These are phyloP conservation scores for Chondrosia reniformis DNA, from an alignment of 37 sponge, comb jelly and placozoan genomes.

Conservation along the genomic window DNA sequence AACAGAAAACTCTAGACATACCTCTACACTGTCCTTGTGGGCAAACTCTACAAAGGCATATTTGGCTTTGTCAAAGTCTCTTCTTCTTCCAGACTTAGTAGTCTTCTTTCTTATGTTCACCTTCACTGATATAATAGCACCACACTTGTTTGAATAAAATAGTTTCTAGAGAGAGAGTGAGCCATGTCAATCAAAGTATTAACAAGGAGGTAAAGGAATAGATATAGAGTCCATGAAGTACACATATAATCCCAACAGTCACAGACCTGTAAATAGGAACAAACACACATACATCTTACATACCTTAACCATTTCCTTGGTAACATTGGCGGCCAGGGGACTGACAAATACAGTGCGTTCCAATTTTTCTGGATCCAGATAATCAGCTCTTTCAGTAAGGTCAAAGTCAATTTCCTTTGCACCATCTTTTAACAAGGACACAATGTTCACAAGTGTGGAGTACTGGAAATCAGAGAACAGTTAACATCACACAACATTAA, in stretches of 20 bases:
- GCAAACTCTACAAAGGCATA: constrained; percentile 68
- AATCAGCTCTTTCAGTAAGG: constrained; percentile 41
- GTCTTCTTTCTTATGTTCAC: constrained; percentile 40
- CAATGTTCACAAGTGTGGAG: constrained; percentile 48
- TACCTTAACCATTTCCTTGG: constrained; percentile 53
- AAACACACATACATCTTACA: background rate
- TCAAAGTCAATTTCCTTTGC: constrained; percentile 37
- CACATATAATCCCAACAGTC: background rate
- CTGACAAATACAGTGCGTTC: constrained; percentile 56
- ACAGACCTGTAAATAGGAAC: background rate
- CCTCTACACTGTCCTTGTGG: constrained; percentile 63
- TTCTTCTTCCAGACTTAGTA: constrained; percentile 25
- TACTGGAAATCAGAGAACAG: constrained; percentile 17
- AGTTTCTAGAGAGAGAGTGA: constrained; percentile 25
- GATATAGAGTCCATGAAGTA: background rate
- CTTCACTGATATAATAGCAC: constrained; percentile 49
- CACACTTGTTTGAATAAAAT: constrained; percentile 59
- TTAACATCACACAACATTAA: background rate
- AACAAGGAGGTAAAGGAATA: background rate
- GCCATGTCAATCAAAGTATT: background rate
- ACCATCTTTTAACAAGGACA: constrained; percentile 33
- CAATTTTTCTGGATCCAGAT: constrained; percentile 51
- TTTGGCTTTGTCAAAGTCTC: constrained; percentile 46
- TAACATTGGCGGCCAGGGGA: constrained; percentile 43
- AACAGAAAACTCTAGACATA: background rate